Evolutionary conservation across 1,140 invertebrate genomes (phyloP).

Genomic region (Ceratina japonica): DNA sequence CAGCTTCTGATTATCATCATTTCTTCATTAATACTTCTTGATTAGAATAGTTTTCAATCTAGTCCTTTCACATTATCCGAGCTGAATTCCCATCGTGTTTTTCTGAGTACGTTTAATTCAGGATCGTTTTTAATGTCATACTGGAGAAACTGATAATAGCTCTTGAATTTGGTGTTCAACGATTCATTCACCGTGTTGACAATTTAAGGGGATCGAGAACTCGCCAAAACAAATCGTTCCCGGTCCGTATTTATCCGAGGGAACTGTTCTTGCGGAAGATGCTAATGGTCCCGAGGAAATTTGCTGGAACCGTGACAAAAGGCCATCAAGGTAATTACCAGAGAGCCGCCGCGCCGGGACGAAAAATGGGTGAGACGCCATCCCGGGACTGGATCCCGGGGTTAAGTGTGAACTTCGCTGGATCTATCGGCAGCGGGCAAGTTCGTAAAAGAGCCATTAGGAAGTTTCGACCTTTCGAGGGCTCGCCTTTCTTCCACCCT

Average conservation of each 20-base stretch:
- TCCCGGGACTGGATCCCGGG: neutral
- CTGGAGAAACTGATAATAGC: too few species aligned
- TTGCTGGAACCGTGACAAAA: constrained; percentile 36
- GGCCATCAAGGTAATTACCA: constrained; percentile 44
- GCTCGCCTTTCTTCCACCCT: constrained; percentile 13
- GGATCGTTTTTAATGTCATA: too few species aligned
- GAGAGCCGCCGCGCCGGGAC: neutral
- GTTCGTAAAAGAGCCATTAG: constrained; percentile 55
- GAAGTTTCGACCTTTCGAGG: constrained; percentile 37
- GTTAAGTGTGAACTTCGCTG: constrained; percentile 36
- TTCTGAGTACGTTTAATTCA: too few species aligned
- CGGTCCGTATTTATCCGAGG: neutral
- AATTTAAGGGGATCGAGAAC: neutral
- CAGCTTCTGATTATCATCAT: too few species aligned
- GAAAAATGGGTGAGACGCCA: constrained; percentile 36
- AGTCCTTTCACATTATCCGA: too few species aligned
- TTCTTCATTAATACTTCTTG: too few species aligned
- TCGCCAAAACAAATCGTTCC: neutral
- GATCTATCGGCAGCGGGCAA: constrained; percentile 47
- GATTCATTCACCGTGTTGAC: neutral
- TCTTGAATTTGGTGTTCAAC: too few species aligned
- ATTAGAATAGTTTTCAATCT: too few species aligned
- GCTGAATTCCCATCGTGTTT: too few species aligned
- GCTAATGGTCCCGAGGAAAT: constrained; percentile 41
- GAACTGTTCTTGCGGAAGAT: constrained; percentile 16